Conservation (phyloP, 2,113 vertebrate species). For the Thunnus thynnus region DNA sequence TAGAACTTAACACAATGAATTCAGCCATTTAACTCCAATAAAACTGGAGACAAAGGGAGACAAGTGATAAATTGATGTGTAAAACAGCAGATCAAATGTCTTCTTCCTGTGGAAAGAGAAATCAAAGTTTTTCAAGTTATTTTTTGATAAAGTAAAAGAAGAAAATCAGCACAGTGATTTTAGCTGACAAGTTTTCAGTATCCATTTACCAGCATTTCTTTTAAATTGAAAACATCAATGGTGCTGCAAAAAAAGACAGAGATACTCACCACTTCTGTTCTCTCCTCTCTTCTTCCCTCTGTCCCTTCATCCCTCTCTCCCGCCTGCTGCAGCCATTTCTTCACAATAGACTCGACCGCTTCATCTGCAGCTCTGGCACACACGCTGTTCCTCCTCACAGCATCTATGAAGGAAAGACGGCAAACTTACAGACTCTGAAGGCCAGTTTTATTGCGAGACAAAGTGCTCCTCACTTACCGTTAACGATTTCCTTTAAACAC, state of each 20-base stretch:
- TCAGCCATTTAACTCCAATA: neutral
- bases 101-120: no score
- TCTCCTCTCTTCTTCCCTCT: neutral
- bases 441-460: no score
- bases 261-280: neutral
- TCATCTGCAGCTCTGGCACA: neutral
- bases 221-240: neutral
- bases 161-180: no score
- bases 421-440: neutral
- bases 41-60: no score
- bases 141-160: no score
- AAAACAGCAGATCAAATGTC: no score
- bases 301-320: neutral
- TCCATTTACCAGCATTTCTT: no score
- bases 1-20: neutral
- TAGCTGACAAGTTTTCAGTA: no score
- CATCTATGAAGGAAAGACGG: neutral
- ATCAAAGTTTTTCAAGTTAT: no score
- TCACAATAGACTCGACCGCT: neutral
- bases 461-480: neutral
- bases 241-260: neutral
- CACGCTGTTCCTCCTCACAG: neutral
- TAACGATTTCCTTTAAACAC: neutral
- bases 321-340: neutral
- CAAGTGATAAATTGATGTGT: no score